Conservation (phyloP, 2,797 vertebrate species). For the Enteromius unitaeniatus region DNA sequence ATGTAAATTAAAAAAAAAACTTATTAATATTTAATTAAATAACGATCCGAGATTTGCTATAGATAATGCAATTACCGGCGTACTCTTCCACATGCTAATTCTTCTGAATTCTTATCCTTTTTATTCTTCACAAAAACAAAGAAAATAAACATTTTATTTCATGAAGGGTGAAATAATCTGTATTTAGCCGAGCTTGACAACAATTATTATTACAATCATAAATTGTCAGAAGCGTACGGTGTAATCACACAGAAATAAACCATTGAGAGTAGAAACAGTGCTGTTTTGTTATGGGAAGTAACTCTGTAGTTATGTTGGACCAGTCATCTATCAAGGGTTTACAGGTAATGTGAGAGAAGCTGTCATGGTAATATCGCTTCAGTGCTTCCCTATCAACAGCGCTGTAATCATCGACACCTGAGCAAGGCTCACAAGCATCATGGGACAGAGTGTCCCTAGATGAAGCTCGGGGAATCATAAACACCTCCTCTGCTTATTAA, state of each 20-base stretch:
- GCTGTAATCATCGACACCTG: slow-evolving; percentile 12
- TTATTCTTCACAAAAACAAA: not conserved
- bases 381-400: not conserved
- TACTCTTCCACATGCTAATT: not conserved
- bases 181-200: not conserved
- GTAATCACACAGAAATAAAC: not conserved
- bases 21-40: too few species aligned
- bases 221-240: not conserved
- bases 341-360: slow-evolving; percentile 15
- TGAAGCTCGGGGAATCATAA: not conserved
- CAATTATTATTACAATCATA: not conserved
- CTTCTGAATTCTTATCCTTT: not conserved
- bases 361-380: slow-evolving; percentile 7
- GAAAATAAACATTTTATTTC: not conserved
- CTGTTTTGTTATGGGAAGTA: not conserved
- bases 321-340: not conserved
- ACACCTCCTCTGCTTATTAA: slow-evolving; percentile 17
- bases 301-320: slow-evolving; percentile 4
- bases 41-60: not conserved
- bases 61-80: not conserved
- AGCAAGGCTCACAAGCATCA: not conserved
- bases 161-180: not conserved
- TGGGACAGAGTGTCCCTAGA: not conserved
- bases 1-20: too few species aligned
- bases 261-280: not conserved